Conservation (phyloP, 1,140 invertebrate species). For the Camponotus pennsylvanicus region DNA sequence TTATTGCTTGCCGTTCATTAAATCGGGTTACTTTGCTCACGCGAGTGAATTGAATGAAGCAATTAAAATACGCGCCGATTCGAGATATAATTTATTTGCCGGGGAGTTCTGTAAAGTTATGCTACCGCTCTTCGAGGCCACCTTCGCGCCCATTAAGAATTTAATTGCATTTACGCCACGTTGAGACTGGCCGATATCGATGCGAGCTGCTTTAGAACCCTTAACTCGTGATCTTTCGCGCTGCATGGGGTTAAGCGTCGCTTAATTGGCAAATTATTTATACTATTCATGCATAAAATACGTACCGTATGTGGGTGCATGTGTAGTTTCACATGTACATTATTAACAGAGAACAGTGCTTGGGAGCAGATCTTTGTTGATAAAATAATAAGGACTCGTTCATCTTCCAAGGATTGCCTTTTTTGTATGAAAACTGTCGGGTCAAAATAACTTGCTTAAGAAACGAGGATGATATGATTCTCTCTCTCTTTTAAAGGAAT, state of each 20-base stretch:
- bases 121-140: too few species aligned
- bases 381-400: too few species aligned
- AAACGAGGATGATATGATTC: too few species aligned
- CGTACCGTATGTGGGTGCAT: background rate
- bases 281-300: background rate
- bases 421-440: too few species aligned
- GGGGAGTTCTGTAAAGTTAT: constrained; percentile 49
- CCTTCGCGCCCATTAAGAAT: constrained; percentile 25
- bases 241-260: background rate
- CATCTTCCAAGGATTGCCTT: too few species aligned
- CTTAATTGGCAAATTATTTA: constrained; percentile 20
- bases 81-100: constrained; percentile 68
- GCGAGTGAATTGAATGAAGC: constrained; percentile 40
- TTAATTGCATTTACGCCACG: constrained; percentile 66
- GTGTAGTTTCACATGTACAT: too few species aligned
- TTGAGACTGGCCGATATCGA: constrained; percentile 52
- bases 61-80: constrained; percentile 58
- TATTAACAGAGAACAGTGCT: too few species aligned
- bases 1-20: constrained; percentile 63
- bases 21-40: constrained; percentile 52
- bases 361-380: too few species aligned
- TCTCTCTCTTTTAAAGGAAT: too few species aligned
- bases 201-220: constrained; percentile 51
- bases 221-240: constrained; percentile 37
- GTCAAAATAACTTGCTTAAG: too few species aligned